phyloP scores from a whole-genome alignment of 2,113 vertebrate genomes.

The Mohoua ochrocephala region DNA sequence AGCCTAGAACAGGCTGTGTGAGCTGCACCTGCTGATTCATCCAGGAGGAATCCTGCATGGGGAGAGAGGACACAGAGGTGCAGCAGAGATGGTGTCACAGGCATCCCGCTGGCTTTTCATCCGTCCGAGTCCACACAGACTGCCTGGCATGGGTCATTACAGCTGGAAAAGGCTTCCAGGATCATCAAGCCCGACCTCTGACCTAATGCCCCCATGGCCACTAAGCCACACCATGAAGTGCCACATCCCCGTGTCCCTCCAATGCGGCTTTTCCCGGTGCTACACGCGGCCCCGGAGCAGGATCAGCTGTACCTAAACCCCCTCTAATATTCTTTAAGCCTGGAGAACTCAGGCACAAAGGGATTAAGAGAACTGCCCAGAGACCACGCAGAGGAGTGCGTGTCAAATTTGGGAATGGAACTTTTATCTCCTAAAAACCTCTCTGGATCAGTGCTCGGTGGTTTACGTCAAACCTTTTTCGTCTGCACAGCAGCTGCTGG shows the following conservation, averaged over 20 bases:
- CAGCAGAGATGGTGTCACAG: not conserved
- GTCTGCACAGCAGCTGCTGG: not conserved
- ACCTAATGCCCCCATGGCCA: not conserved
- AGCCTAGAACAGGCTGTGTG: not conserved
- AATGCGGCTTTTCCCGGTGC: rapidly evolving
- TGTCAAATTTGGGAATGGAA: not conserved
- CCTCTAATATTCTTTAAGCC: not conserved
- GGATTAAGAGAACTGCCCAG: not conserved
- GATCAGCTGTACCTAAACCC: not conserved
- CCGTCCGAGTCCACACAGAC: rapidly evolving
- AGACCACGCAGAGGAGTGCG: not conserved
- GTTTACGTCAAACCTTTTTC: not conserved
- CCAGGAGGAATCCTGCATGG: not conserved
- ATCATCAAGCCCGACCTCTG: not conserved
- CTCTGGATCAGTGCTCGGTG: not conserved
- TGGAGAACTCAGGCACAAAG: not conserved
- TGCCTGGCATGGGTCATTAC: not conserved
- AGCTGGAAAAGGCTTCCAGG: not conserved
- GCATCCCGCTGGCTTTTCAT: not conserved
- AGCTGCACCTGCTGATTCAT: not conserved
- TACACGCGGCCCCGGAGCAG: rapidly evolving
- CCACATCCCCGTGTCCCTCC: not conserved
- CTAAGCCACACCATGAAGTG: not conserved
- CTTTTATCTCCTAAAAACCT: not conserved
- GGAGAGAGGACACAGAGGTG: too few relatives aligned